phyloP scores from a whole-genome alignment of 2,113 vertebrate genomes.

The Trachemys scripta region DNA sequence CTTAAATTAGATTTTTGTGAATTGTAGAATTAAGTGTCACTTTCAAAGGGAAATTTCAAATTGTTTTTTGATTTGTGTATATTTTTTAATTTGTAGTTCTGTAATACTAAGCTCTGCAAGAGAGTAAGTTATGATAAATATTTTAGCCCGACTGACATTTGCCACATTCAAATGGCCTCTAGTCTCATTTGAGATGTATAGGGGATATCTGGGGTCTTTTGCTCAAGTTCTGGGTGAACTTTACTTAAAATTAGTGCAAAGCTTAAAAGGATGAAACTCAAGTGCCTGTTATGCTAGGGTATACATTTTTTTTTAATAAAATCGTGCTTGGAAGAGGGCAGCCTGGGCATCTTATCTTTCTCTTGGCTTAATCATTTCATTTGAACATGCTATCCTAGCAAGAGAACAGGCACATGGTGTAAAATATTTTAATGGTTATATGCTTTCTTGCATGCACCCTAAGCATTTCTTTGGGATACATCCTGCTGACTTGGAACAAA shows the following conservation, averaged over 20 bases:
- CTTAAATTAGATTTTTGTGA: slow-evolving; percentile 76
- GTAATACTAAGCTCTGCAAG: slow-evolving; percentile 59
- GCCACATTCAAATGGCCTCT: slow-evolving; percentile 68
- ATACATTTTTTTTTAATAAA: background rate
- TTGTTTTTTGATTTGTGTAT: slow-evolving; percentile 70
- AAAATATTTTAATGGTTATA: slow-evolving; percentile 48
- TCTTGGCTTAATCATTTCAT: slow-evolving; percentile 16
- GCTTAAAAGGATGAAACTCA: background rate
- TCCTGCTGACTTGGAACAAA: slow-evolving; percentile 16
- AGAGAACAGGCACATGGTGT: background rate
- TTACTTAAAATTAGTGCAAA: background rate
- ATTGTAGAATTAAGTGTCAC: slow-evolving; percentile 72
- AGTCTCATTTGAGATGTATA: slow-evolving; percentile 27
- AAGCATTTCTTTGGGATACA: slow-evolving; percentile 17
- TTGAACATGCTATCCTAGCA: slow-evolving; percentile 3
- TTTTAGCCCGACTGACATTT: slow-evolving; percentile 10
- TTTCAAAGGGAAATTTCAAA: slow-evolving; percentile 72
- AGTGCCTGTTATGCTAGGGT: background rate
- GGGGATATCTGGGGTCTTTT: slow-evolving; percentile 31
- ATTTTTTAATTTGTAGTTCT: slow-evolving; percentile 64
- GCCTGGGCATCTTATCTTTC: slow-evolving; percentile 25
- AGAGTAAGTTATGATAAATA: background rate
- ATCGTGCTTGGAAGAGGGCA: background rate
- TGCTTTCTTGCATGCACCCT: slow-evolving; percentile 55
- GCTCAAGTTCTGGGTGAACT: slow-evolving; percentile 38